phyloP scores from a whole-genome alignment of 2,888 invertebrate species.

The Meteorus colon region DNA sequence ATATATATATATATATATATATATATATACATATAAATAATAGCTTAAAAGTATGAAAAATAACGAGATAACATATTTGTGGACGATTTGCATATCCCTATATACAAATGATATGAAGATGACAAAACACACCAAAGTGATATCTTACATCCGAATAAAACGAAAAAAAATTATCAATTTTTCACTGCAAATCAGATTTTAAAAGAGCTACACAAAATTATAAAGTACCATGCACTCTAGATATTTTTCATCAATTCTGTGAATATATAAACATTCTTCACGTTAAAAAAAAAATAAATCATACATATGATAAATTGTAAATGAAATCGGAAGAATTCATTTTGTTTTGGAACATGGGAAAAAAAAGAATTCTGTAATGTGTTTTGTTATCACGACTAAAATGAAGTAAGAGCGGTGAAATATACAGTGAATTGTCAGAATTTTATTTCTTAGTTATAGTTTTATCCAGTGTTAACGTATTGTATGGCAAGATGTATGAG shows the following conservation, averaged over 20 bases:
- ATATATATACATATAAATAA: neutral
- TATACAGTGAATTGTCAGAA: neutral
- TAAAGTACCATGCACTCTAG: neutral
- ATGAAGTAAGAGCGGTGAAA: neutral
- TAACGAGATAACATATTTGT: neutral
- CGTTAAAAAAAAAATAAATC: neutral
- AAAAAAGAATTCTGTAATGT: neutral
- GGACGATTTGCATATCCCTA: neutral
- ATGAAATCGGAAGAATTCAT: neutral
- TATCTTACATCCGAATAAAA: neutral
- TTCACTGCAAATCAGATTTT: conserved; percentile 39
- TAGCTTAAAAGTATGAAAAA: neutral
- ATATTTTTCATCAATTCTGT: neutral
- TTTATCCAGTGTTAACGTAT: neutral
- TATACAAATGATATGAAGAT: neutral
- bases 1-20: neutral
- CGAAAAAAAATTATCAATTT: neutral
- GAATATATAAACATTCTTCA: conserved; percentile 6
- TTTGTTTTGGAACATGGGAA: neutral
- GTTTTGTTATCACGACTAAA: neutral
- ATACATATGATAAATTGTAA: neutral
- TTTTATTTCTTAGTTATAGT: conserved; percentile 13
- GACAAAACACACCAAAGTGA: neutral
- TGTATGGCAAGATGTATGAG: neutral
- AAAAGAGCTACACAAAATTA: conserved; percentile 15